A percentile compares a stretch with the other conserved stretches of the same genome.
Conservation (phyloP, 2,113 vertebrate genomes). For the Periophthalmus modestus region DNA sequence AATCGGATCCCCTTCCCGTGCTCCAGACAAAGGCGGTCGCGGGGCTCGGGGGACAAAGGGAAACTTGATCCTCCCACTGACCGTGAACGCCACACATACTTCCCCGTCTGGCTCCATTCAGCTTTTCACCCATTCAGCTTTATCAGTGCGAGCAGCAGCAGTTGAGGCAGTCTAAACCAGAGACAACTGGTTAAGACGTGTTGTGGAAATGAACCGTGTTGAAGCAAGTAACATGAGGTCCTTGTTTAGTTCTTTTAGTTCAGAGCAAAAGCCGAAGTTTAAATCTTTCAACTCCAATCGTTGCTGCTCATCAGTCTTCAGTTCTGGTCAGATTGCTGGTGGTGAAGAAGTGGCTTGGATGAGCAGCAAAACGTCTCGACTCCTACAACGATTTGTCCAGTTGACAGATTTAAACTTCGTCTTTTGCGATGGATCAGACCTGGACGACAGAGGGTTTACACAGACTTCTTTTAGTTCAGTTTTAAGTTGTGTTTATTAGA, state of each 20-base stretch:
- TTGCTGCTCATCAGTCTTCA: too few species aligned
- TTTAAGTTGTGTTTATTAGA: too few species aligned
- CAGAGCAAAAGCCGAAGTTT: too few species aligned
- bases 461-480: neutral
- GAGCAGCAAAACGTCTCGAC: too few species aligned
- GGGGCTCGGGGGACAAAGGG: conserved; percentile 63
- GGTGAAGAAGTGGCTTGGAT: too few species aligned
- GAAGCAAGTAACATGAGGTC: neutral
- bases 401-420: too few species aligned
- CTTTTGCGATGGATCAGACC: too few species aligned
- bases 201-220: neutral
- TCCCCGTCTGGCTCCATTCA: conserved; percentile 69
- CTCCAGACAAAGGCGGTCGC: conserved; percentile 53
- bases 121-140: conserved; percentile 70
- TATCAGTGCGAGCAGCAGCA: conserved; percentile 26
- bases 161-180: neutral
- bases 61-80: conserved; percentile 62
- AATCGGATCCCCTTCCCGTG: conserved; percentile 60
- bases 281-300: too few species aligned
- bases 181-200: neutral
- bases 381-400: too few species aligned
- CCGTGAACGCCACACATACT: conserved; percentile 50
- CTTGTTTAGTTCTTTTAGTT: neutral
- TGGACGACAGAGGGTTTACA: too few species aligned
- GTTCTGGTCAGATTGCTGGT: too few species aligned